Percentiles rank a stretch among this genome's conserved stretches.
Evolutionary conservation across 2,113 vertebrate species (phyloP).

Genomic region (Paramormyrops kingsleyae): DNA sequence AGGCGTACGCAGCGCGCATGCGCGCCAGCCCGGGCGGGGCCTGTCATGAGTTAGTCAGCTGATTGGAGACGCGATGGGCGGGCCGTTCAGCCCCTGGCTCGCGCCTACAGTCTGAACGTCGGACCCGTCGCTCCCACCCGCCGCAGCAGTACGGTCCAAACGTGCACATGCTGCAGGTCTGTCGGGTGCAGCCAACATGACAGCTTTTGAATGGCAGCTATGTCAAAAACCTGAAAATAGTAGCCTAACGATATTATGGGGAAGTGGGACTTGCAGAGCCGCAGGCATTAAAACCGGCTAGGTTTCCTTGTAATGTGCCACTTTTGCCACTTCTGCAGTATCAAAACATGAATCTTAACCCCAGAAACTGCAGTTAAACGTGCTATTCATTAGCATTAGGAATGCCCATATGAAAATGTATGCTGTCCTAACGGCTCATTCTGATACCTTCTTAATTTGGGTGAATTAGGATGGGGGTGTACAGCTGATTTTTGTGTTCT

Average conservation of each 20-base stretch:
- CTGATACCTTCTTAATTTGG: background rate
- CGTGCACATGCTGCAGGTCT: background rate
- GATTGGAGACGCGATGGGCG: slow-evolving; percentile 46
- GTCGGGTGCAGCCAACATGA: background rate
- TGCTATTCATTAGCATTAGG: background rate
- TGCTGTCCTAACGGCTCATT: background rate
- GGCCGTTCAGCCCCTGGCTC: background rate
- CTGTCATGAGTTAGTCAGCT: slow-evolving; percentile 69
- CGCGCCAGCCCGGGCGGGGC: slow-evolving; percentile 28
- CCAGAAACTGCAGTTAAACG: background rate
- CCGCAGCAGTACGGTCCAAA: background rate
- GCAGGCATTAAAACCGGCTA: background rate
- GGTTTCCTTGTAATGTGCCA: background rate
- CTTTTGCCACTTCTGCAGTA: background rate
- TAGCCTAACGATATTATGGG: background rate
- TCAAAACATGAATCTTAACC: background rate
- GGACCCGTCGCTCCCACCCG: background rate
- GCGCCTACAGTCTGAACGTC: too few species aligned
- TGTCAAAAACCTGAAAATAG: background rate
- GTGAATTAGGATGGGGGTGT: background rate
- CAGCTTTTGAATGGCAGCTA: background rate
- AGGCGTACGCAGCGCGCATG: slow-evolving; percentile 47
- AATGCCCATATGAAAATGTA: background rate
- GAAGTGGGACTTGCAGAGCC: background rate
- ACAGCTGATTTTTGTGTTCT: background rate